Evolutionary conservation across 2,113 vertebrate species (phyloP), one percentile per base, ranked within the genome.

Genomic region (Gallinago media): DNA sequence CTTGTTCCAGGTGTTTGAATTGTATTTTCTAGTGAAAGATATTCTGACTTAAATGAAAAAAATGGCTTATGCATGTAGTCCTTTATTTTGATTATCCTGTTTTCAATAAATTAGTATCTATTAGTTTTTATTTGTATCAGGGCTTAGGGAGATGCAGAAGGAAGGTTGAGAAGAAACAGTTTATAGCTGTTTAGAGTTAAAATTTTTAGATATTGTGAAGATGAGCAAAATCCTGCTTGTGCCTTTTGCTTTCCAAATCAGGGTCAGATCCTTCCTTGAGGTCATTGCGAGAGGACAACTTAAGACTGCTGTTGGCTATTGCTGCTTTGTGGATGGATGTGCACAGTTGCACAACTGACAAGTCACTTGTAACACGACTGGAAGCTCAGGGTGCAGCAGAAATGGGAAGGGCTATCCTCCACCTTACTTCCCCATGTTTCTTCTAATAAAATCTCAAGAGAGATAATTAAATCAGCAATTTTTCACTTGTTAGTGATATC

Each of bases 391-490:
- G 11, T 46, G 15, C 3, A 6, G 34, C 5, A 5, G 68, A 81
- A 96, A 88, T 73, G 65, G 84, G 94, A 92, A 88, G 83, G 27
- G 12, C 61, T 78, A 32, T 29, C 23, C 27, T 86, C 21, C 46
- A 56, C 75, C 44, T 81, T 84, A 91, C 79, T 94, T 96, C 84
- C 68, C 6, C 26, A 38, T 71, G 3, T 55, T n/a, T 71, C 22
- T 86, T 50, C 55, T 62, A 80, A 74, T 67, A 40, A 92, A 89
- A 71, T 62, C 65, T 46, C 50, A 38, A 62, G 46, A 32, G 38
- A 42, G 21, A 66, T 7, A 77, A 89, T 89, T 36, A 78, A 92
- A 84, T 78, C 61, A 95, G 36, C 88, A 94, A 27, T 85, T 94
- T 92, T 81, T 44, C 29, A 13, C 20, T 79, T 87, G 44, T 38